phyloP scores from a whole-genome alignment of 2,113 vertebrate species.

The Pelmatolapia mariae region DNA sequence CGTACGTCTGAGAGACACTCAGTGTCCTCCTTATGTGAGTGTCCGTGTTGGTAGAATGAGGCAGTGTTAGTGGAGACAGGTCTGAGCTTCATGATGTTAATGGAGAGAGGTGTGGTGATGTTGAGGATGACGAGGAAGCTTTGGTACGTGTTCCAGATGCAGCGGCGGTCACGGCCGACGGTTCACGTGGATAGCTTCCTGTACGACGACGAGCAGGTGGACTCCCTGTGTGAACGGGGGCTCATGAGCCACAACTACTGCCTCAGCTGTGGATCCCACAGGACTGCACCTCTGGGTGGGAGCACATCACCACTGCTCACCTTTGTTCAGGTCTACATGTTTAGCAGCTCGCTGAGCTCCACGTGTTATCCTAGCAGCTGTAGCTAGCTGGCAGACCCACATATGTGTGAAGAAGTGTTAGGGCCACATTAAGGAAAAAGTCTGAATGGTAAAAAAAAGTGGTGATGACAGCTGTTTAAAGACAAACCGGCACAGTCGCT shows the following conservation, averaged over 20 bases:
- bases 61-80: not conserved
- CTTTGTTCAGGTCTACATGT: not conserved
- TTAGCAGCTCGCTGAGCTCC: not conserved
- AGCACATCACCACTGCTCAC: not conserved
- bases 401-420: not conserved
- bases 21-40: not conserved
- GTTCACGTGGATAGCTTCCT: slow-evolving; percentile 89
- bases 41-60: not conserved
- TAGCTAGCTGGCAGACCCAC: not conserved
- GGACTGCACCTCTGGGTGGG: slow-evolving; percentile 81
- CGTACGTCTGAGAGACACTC: not conserved
- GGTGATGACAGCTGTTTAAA: not conserved
- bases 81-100: not conserved
- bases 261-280: slow-evolving; percentile 79
- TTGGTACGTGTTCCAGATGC: slow-evolving; percentile 65
- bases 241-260: slow-evolving; percentile 89
- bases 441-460: no score
- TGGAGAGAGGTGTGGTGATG: not conserved
- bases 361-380: not conserved
- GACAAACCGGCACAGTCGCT: not conserved
- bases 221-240: slow-evolving; percentile 83
- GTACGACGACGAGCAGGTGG: slow-evolving; percentile 87
- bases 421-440: not conserved
- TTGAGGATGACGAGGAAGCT: not conserved
- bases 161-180: slow-evolving; percentile 70